Conservation (phyloP, 2,113 vertebrate species). For the Mustela nigripes region DNA sequence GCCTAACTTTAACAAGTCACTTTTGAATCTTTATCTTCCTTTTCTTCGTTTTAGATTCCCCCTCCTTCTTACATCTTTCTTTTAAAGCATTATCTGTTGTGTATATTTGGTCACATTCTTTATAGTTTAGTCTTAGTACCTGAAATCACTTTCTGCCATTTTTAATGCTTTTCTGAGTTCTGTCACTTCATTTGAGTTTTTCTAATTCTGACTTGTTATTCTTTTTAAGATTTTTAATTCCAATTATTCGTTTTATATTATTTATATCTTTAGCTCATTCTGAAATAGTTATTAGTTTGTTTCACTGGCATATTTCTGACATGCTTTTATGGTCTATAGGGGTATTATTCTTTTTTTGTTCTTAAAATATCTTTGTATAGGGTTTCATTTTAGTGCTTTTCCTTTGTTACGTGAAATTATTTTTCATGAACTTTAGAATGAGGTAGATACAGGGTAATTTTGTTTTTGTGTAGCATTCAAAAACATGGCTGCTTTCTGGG, state of each 20-base stretch:
- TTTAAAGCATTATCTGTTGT: not conserved
- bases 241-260: not conserved
- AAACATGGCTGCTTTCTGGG: constrained; percentile 2
- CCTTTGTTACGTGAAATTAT: constrained; percentile 16
- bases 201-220: constrained; percentile 31
- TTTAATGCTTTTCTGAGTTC: constrained; percentile 29
- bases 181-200: not conserved
- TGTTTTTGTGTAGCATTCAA: constrained; percentile 1
- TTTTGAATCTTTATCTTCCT: not conserved
- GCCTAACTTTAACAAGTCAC: not conserved
- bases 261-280: not conserved
- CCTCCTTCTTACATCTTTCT: not conserved
- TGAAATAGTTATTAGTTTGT: constrained; percentile 30
- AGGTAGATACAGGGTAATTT: not conserved
- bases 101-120: not conserved
- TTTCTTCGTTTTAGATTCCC: constrained; percentile 18
- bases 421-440: not conserved
- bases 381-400: not conserved
- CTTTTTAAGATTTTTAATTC: not conserved
- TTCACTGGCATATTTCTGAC: not conserved
- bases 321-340: constrained; percentile 18
- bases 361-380: not conserved
- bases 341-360: not conserved
- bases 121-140: not conserved
- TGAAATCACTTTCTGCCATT: constrained; percentile 30